Conservation (phyloP, 1,140 invertebrate species). For the Teleopsis dalmanni region DNA sequence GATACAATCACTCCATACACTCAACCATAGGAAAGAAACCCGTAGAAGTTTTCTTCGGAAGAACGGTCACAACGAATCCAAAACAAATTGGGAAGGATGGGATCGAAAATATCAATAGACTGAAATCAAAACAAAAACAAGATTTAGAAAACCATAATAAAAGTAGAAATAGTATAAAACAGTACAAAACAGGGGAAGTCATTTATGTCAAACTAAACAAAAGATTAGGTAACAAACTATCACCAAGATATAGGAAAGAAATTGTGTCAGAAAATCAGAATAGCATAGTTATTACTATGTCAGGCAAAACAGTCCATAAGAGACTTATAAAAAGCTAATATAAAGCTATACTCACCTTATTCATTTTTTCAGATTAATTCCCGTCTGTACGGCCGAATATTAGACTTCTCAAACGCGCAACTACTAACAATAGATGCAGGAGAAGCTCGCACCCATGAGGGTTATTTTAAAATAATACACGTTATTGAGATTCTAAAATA, state of each 20-base stretch:
- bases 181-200: background rate
- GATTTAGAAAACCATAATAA: background rate
- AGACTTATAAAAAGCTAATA: background rate
- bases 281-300: background rate
- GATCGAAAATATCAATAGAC: background rate
- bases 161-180: background rate
- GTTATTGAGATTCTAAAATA: background rate
- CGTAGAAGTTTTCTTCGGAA: background rate
- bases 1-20: too few relatives aligned
- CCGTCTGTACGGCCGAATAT: too few relatives aligned
- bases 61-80: background rate
- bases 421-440: background rate
- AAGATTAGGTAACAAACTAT: background rate
- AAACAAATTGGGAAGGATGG: background rate
- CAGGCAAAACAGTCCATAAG: background rate
- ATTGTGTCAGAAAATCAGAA: background rate
- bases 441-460: background rate
- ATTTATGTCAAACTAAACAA: background rate
- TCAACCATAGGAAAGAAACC: background rate
- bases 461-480: constrained; percentile 1
- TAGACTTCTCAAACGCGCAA: background rate
- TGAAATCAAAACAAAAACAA: background rate
- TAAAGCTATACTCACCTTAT: background rate
- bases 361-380: background rate
- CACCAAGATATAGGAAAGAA: background rate